phyloP scores from a whole-genome alignment of 2,888 invertebrate species.

The Abrostola tripartita region DNA sequence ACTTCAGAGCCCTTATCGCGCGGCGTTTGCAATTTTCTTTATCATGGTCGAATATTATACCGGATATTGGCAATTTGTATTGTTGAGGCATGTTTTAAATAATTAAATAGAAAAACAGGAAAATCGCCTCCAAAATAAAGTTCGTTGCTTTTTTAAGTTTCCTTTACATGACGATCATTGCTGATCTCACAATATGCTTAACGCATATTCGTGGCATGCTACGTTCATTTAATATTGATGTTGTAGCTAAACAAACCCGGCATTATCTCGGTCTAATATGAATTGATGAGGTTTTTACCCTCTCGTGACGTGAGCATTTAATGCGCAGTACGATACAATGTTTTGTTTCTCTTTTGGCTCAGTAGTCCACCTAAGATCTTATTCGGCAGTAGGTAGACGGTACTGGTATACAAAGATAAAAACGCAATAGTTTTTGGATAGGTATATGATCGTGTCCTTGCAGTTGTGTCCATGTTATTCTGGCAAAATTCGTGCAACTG shows the following conservation, averaged over 20 bases:
- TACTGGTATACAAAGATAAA: no score
- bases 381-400: no score
- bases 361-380: no score
- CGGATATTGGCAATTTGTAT: constrained; percentile 21
- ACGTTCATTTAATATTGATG: constrained; percentile 12
- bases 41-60: constrained; percentile 21
- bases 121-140: no score
- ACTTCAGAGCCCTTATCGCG: constrained; percentile 18
- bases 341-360: neutral
- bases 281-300: constrained; percentile 38
- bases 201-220: neutral
- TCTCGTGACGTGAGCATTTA: neutral
- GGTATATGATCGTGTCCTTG: no score
- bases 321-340: neutral
- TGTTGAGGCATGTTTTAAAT: constrained; percentile 23
- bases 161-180: neutral
- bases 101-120: neutral
- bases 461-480: no score
- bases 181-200: constrained; percentile 6
- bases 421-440: no score
- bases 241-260: constrained; percentile 25
- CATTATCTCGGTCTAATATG: constrained; percentile 24
- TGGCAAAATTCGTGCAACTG: no score
- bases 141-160: neutral
- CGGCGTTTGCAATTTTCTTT: constrained; percentile 37